These are phyloP conservation scores for Remorina albescens DNA, from an alignment of 2,797 vertebrate genomes.

Conservation along the genomic window DNA sequence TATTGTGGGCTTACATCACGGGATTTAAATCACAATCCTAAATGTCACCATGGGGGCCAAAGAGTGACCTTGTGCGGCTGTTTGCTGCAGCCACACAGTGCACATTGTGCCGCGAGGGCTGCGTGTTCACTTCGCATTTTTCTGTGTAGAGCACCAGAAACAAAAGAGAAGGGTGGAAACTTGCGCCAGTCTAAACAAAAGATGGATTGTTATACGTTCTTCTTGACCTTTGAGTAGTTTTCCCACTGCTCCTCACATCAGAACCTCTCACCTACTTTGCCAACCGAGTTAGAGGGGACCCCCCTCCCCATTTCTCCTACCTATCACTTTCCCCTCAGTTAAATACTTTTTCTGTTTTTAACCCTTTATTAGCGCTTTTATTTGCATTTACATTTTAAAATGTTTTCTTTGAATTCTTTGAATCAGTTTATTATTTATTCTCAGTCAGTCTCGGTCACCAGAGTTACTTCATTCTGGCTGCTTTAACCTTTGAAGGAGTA, in stretches of 20 bases:
- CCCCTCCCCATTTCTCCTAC: slow-evolving; percentile 25
- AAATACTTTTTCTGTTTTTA: neutral
- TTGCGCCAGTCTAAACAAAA: slow-evolving; percentile 60
- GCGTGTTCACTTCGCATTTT: slow-evolving; percentile 28
- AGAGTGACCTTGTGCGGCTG: slow-evolving; percentile 27
- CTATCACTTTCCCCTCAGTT: neutral
- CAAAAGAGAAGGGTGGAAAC: slow-evolving; percentile 58
- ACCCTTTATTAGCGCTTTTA: neutral
- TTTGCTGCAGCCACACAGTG: neutral
- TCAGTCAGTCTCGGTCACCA: neutral
- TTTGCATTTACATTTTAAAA: neutral
- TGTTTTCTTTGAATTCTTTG: neutral
- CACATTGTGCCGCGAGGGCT: neutral
- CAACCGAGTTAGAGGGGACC: no score
- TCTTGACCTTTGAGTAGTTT: slow-evolving; percentile 57
- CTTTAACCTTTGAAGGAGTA: neutral
- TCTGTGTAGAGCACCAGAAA: slow-evolving; percentile 34
- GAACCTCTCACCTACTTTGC: slow-evolving; percentile 64
- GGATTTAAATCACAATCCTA: slow-evolving; percentile 46
- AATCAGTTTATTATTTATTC: neutral
- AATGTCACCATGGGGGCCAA: slow-evolving; percentile 39
- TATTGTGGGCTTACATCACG: slow-evolving; percentile 30
- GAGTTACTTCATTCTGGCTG: neutral
- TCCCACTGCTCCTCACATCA: slow-evolving; percentile 48
- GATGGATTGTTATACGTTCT: slow-evolving; percentile 59